Evolutionary conservation across 1,140 invertebrate species (phyloP).

Genomic region (Drosophila albomicans): DNA sequence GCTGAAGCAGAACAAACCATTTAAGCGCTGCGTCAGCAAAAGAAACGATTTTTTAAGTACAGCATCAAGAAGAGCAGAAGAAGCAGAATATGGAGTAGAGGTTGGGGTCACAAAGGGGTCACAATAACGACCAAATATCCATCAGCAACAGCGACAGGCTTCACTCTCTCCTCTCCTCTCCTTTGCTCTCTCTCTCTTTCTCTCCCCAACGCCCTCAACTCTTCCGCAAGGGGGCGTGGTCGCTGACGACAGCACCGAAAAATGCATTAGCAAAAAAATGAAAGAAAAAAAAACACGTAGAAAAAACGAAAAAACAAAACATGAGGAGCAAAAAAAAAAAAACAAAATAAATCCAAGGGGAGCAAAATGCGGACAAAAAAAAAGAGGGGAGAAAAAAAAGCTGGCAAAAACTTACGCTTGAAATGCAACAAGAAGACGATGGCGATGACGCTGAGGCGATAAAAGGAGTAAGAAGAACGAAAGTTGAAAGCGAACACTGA

Average conservation of each 20-base stretch:
- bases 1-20: constrained; percentile 25
- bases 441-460: constrained; percentile 20
- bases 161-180: not conserved
- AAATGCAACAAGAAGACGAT: constrained; percentile 49
- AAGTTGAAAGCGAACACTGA: not conserved
- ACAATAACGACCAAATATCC: constrained; percentile 73
- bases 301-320: constrained; percentile 1
- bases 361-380: not conserved
- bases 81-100: constrained; percentile 1
- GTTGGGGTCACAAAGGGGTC: constrained; percentile 21
- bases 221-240: constrained; percentile 6
- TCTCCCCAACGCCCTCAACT: too few relatives aligned
- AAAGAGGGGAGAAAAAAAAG: constrained; percentile 13
- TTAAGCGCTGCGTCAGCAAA: constrained; percentile 65
- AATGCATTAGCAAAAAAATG: constrained; percentile 47
- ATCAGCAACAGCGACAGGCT: constrained; percentile 49
- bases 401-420: constrained; percentile 30
- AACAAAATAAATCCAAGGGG: not conserved
- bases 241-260: constrained; percentile 43
- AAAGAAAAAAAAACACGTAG: not conserved
- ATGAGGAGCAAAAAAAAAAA: constrained; percentile 8
- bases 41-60: constrained; percentile 73
- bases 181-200: too few relatives aligned
- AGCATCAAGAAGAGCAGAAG: constrained; percentile 25
- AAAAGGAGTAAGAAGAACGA: constrained; percentile 7